phyloP scores from a whole-genome alignment of 35 echinoderm and acorn worm species.

The Amphiura filiformis region DNA sequence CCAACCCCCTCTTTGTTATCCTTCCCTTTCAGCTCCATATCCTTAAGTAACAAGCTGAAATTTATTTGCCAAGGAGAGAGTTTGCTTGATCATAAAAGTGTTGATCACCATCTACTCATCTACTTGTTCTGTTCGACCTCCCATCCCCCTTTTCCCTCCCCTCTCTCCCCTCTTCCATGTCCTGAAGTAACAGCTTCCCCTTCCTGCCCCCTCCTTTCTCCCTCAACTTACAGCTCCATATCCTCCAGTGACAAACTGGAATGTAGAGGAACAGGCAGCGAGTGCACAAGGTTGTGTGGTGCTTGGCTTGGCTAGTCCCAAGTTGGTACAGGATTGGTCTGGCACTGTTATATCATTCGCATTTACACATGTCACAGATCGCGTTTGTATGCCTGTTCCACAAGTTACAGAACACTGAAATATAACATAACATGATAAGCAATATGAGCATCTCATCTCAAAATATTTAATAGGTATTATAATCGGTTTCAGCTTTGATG shows the following conservation, averaged over 20 bases:
- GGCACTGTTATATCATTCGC: background rate
- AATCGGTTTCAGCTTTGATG: too few species aligned
- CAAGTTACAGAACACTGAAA: constrained; percentile 80
- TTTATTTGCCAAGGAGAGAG: too few species aligned
- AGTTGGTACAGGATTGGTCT: constrained; percentile 3
- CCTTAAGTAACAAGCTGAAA: too few species aligned
- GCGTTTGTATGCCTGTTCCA: constrained; percentile 41
- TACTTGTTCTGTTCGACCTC: too few species aligned
- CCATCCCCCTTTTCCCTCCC: too few species aligned
- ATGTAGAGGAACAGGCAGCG: constrained; percentile 8
- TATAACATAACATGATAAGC: background rate
- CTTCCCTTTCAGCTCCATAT: too few species aligned
- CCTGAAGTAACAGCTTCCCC: too few species aligned
- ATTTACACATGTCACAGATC: constrained; percentile 43
- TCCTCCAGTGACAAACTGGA: constrained; percentile 13
- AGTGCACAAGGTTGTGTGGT: constrained; percentile 1
- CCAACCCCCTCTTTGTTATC: too few species aligned
- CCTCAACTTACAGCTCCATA: constrained; percentile 47
- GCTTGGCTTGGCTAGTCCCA: background rate
- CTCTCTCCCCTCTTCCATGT: too few species aligned
- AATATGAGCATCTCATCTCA: background rate
- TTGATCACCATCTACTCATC: too few species aligned
- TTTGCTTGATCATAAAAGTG: too few species aligned
- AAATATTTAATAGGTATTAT: background rate
- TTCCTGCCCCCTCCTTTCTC: too few species aligned